Percentiles rank a stretch among this genome's conserved stretches.
These are phyloP conservation scores for Paedocypris micromegethes DNA, from an alignment of 2,797 vertebrate genomes.

Conservation along the genomic window DNA sequence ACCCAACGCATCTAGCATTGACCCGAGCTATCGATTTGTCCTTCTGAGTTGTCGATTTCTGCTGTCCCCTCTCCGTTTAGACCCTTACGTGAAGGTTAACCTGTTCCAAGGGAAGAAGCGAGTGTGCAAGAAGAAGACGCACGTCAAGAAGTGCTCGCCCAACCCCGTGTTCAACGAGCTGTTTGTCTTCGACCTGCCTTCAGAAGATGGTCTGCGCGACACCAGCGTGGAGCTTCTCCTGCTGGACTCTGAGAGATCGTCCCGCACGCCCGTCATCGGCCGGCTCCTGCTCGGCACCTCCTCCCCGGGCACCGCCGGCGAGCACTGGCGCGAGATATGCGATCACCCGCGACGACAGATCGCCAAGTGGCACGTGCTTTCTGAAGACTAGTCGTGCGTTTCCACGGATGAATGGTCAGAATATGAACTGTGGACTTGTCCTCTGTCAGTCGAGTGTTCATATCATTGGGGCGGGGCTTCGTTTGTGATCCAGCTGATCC, in stretches of 20 bases:
- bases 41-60: too few relatives aligned
- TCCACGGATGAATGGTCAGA: conserved; percentile 25
- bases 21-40: conserved; percentile 35
- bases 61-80: conserved; percentile 53
- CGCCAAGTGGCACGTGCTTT: conserved; percentile 92
- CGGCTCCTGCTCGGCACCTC: conserved; percentile 79
- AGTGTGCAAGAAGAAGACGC: conserved; percentile 97
- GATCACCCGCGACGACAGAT: conserved; percentile 96
- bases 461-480: conserved; percentile 44
- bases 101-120: conserved; percentile 93
- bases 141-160: conserved; percentile 92
- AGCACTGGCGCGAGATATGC: conserved; percentile 97
- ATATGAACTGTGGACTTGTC: conserved; percentile 49
- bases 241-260: conserved; percentile 83
- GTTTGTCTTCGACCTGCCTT: conserved; percentile 95
- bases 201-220: conserved; percentile 83
- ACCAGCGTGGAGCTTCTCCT: conserved; percentile 96
- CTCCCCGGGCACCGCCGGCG: conserved; percentile 81
- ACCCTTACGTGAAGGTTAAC: conserved; percentile 97
- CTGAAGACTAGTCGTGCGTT: conserved; percentile 75
- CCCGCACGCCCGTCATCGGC: conserved; percentile 79
- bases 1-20: conserved; percentile 48
- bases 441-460: conserved; percentile 57
- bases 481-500: conserved; percentile 36
- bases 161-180: conserved; percentile 98